These are phyloP conservation scores for Heterodera schachtii DNA, from an alignment of 1,140 invertebrate genomes.

Conservation along the genomic window DNA sequence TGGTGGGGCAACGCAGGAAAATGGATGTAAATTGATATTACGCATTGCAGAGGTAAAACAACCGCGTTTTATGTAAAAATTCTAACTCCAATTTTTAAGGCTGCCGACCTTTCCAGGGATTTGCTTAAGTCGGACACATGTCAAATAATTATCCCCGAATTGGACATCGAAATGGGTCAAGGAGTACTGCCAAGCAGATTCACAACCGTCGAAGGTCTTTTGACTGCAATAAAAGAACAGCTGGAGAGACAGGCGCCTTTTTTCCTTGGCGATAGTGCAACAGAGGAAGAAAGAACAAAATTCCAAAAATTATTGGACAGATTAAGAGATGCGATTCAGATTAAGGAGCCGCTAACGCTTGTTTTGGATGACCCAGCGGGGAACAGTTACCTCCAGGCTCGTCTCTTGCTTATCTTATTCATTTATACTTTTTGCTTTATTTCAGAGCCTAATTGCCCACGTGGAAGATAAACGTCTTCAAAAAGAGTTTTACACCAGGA, in stretches of 20 bases:
- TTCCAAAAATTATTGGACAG: slow-evolving; percentile 50
- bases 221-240: slow-evolving; percentile 68
- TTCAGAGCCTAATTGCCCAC: slow-evolving; percentile 76
- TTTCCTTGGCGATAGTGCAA: slow-evolving; percentile 61
- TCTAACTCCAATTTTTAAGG: slow-evolving; percentile 31
- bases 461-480: slow-evolving; percentile 76
- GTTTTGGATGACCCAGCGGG: slow-evolving; percentile 93
- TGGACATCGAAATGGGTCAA: slow-evolving; percentile 83
- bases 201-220: slow-evolving; percentile 85
- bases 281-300: slow-evolving; percentile 32
- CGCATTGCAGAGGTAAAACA: slow-evolving; percentile 71
- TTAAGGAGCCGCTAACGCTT: slow-evolving; percentile 75
- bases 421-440: slow-evolving; percentile 33
- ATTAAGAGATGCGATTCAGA: slow-evolving; percentile 68
- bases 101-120: slow-evolving; percentile 84
- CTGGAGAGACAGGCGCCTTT: slow-evolving; percentile 56
- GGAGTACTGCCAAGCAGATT: slow-evolving; percentile 87
- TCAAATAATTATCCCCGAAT: slow-evolving; percentile 81
- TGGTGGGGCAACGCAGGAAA: slow-evolving; percentile 82
- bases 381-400: slow-evolving; percentile 86
- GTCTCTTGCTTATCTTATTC: slow-evolving; percentile 58
- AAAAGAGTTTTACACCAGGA: slow-evolving; percentile 81
- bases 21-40: slow-evolving; percentile 80
- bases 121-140: slow-evolving; percentile 95
- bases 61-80: too few relatives aligned